Percentiles rank a stretch among this genome's conserved stretches.
Evolutionary conservation across 2,797 vertebrate species (phyloP).

Genomic region (Galagoides demidoff): DNA sequence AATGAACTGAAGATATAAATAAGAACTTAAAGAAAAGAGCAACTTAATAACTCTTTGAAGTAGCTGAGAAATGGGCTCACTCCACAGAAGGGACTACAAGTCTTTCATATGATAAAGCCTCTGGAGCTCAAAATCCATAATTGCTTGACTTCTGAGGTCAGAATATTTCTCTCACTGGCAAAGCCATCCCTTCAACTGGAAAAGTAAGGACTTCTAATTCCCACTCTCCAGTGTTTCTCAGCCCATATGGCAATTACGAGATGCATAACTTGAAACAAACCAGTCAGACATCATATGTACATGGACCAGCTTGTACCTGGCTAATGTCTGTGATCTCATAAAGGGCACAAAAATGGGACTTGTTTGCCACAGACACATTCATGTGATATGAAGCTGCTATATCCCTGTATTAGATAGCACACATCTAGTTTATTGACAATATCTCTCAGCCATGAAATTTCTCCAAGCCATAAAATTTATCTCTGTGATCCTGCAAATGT

Average conservation of each 20-base stretch:
- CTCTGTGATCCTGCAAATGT: neutral
- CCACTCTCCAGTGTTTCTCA: neutral
- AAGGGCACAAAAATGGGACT: neutral
- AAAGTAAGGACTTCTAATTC: conserved; percentile 1
- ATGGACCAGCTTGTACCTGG: neutral
- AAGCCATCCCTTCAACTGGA: neutral
- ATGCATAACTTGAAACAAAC: neutral
- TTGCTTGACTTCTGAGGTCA: neutral
- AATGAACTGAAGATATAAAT: neutral
- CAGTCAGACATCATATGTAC: neutral
- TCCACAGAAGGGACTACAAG: neutral
- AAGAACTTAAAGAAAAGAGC: neutral
- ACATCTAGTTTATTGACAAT: neutral
- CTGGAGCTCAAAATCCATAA: neutral
- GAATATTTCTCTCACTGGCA: neutral
- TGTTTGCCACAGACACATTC: neutral
- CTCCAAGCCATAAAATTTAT: neutral
- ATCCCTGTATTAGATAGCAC: neutral
- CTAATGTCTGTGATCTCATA: neutral
- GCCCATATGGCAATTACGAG: neutral
- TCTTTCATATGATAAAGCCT: neutral
- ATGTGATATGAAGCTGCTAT: neutral
- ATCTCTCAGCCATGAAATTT: neutral
- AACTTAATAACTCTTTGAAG: neutral
- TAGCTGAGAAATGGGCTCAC: neutral